A percentile compares a stretch with the other conserved stretches of the same genome.
phyloP scores from a whole-genome alignment of 2,113 vertebrate species.

The Takifugu bimaculatus region DNA sequence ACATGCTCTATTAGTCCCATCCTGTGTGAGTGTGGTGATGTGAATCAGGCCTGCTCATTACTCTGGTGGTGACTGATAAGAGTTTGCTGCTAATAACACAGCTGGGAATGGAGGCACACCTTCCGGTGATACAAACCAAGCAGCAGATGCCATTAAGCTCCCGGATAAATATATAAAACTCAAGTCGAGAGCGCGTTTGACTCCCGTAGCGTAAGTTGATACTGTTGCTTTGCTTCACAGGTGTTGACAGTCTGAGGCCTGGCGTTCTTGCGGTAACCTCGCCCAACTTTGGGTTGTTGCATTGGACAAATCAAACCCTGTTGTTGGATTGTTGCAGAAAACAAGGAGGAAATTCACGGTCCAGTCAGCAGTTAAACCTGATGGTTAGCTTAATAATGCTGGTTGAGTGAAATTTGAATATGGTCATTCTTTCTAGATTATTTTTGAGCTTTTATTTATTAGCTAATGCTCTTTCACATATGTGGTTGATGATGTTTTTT shows the following conservation, averaged over 20 bases:
- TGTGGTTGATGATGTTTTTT: too few relatives aligned
- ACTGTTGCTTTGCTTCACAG: constrained; percentile 4
- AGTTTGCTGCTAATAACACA: constrained; percentile 63
- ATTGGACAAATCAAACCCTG: too few relatives aligned
- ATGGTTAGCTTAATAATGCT: too few relatives aligned
- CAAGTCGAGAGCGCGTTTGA: not conserved
- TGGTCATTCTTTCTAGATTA: too few relatives aligned
- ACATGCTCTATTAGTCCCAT: constrained; percentile 66
- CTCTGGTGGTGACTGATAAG: constrained; percentile 67
- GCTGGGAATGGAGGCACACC: constrained; percentile 47
- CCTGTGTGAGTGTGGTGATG: constrained; percentile 61
- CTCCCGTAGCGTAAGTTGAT: not conserved
- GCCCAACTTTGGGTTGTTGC: too few relatives aligned
- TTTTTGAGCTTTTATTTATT: too few relatives aligned
- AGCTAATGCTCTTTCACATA: too few relatives aligned
- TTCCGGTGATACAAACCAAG: constrained; percentile 15
- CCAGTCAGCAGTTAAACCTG: too few relatives aligned
- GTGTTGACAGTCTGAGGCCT: constrained; percentile 18
- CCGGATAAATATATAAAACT: constrained; percentile 47
- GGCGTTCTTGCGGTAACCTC: not conserved
- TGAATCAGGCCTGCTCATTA: constrained; percentile 67
- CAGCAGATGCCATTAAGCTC: constrained; percentile 20
- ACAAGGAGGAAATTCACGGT: too few relatives aligned
- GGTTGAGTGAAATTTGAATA: too few relatives aligned
- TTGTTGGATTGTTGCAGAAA: too few relatives aligned